Evolutionary conservation across 2,113 vertebrate genomes (phyloP).

Genomic region (Pollachius pollachius): DNA sequence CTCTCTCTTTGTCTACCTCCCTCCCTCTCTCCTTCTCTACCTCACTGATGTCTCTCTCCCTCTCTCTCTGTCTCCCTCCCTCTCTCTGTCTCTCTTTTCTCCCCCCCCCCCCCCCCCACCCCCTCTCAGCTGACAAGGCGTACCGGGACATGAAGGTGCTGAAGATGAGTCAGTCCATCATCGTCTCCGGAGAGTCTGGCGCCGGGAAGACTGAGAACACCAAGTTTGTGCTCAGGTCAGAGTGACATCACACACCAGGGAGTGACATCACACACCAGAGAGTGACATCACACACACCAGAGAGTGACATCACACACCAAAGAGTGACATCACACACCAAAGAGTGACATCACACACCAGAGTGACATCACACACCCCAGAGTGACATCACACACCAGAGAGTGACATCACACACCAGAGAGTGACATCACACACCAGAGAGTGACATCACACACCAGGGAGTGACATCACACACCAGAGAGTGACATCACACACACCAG

Average conservation of each 20-base stretch:
- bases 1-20: not conserved
- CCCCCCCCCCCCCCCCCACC: slow-evolving; percentile 3
- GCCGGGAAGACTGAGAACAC: slow-evolving; percentile 99
- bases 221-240: slow-evolving; percentile 93
- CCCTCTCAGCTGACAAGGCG: slow-evolving; percentile 88
- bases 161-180: slow-evolving; percentile 97
- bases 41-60: no score
- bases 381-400: not conserved
- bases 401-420: not conserved
- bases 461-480: not conserved
- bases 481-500: not conserved
- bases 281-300: not conserved
- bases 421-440: slow-evolving; percentile 10
- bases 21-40: no score
- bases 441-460: not conserved
- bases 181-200: slow-evolving; percentile 96
- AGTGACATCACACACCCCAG: not conserved
- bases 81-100: not conserved
- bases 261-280: not conserved
- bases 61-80: no score
- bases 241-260: not conserved
- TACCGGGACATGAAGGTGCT: slow-evolving; percentile 98
- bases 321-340: not conserved
- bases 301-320: not conserved
- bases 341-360: not conserved